Base-by-base conservation (phyloP, 2,797 vertebrate genomes). In the Tadarida brasiliensis region DNA sequence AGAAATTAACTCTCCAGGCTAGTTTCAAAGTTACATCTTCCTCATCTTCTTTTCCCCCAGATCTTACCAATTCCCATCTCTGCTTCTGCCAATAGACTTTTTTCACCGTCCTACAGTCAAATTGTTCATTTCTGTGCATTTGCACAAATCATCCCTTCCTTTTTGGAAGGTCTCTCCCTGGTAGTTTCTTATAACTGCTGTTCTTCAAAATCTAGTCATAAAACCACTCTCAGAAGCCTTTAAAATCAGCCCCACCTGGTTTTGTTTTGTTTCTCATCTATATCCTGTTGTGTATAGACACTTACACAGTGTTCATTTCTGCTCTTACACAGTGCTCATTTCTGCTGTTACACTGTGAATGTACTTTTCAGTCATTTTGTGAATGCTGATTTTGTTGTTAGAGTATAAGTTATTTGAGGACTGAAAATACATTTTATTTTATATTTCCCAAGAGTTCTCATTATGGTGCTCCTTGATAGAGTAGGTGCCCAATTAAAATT, bases 401-500 rank as follows among this genome's bases (percentile, higher is more conserved):
- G 6, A 47, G 14, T 57, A 26, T 93, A n/a, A 92, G 54, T 51
- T 76, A 30, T 76, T 70, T 87, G 70, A 78, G 33, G 54, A 11
- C 47, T 74, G 65, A 33, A 89, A 82, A 15, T 68, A 8, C 26
- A 86, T 81, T 54, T 11, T 70, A 28, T 83, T 70, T 39, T 20
- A 8, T 33, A 57, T 17, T 33, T 68, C 28, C 9, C 54, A 22
- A 54, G 59, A n/a, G 33, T 86, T 81, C 16, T 57, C n/a, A 63
- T 76, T 94, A 35, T 12, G 26, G 30, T 83, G 51, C 28, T 93
- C 26, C 14, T 8, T 71, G 59, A 57, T 28, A 83, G 81, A 67
- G 17, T 86, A 74, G 54, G 20, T 63, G 16, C 59, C 86, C 59
- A 91, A 39, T 85, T 84, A 94, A 94, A 94, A 70, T 80, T 26